Evolutionary conservation across 2,113 vertebrate genomes (phyloP), one percentile per base, ranked within the genome.

Genomic region (Emberiza fucata): DNA sequence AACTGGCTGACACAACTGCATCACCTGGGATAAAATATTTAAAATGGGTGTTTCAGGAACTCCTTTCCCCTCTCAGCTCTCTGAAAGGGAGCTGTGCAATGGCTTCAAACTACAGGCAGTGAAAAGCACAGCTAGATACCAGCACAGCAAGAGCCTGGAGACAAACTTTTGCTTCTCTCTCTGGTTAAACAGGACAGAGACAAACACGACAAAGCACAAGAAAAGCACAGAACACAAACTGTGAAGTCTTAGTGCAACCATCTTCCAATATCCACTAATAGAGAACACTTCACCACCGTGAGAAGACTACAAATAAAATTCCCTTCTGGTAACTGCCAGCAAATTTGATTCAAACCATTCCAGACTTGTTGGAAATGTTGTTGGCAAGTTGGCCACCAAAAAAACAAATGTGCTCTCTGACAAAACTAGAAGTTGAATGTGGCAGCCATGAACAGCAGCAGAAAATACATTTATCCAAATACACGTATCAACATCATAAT

Each of bases 291-390:
- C 56, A 31, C 27, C 11, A 35, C 11, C 8, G 9, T 91, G 94
- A 95, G 85, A 77, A 82, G 68, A 90, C 69, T 95, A 82, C 71
- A 59, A 95, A 92, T 66, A 64, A 95, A 94, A 77, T 9, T 40
- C 7, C 17, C 87, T 70, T 63, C 64, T 78, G 44, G 4, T 25
- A 44, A 70, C 27, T 77, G 94, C 94, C 95, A 95, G 81, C 8
- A 80, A 54, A 70, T 91, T 63, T 66, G 50, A 94, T 97, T 94
- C 85, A 93, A 86, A 73, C 50, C 6, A 5, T 50, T 87, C 94
- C 94, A 94, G 68, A 47, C 29, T 77, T 70, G 39, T 13, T 81
- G 75, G 68, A 82, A 94, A 24, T 47, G 39, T 4, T 86, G 39
- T 33, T 66, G 54, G 79, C 81, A 91, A 42, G 13, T 0, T 6